Evolutionary conservation across 2,113 vertebrate genomes (phyloP), one percentile per base, ranked within the genome.

Genomic region (Rostratula benghalensis): DNA sequence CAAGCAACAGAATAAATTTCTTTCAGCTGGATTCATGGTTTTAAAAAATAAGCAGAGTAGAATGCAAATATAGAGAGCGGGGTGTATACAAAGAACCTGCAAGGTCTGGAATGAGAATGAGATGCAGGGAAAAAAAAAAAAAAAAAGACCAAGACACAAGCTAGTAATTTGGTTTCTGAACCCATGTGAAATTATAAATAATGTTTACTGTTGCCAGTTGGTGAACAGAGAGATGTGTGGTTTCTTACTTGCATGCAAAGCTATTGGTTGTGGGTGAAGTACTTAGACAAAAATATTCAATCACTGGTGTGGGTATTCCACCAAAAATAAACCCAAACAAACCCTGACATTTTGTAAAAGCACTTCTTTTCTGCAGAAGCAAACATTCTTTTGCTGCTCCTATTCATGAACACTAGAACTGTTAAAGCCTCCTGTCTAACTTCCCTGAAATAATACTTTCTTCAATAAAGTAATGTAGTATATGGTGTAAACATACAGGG

Each of bases 301-400:
- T 95, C 0, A 0, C 67, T 77, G 21, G 64, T 93, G 68, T 93
- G 92, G 83, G 69, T 96, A 96, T 94, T 94, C 56, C 61, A 93
- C 89, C 77, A 94, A 89, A 95, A 95, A 95, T 94, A 94, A 97
- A 91, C 65, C 83, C 83, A 95, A 95, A 96, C 85, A 95, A 92
- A 91, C 77, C 82, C 11, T 78, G 76, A 86, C 2, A 0, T 88
- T 83, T 82, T 92, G 87, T 16, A 76, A 92, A 94, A 96, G 61
- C 57, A 76, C 15, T 69, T 87, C 78, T 81, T 65, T 88, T 54
- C 77, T 89, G 25, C 3, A 1, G 81, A 92, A 41, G 64, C 37
- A 89, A 73, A 65, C 51, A 35, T 88, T 70, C 19, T 16, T 48
- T 70, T 80, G 60, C 76, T 89, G 41, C 28, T 84, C 59, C 43